A percentile compares a stretch with the other conserved stretches of the same genome.
These are phyloP conservation scores for Phytoseiulus persimilis DNA, from an alignment of 2,888 invertebrate genomes.

Conservation along the genomic window DNA sequence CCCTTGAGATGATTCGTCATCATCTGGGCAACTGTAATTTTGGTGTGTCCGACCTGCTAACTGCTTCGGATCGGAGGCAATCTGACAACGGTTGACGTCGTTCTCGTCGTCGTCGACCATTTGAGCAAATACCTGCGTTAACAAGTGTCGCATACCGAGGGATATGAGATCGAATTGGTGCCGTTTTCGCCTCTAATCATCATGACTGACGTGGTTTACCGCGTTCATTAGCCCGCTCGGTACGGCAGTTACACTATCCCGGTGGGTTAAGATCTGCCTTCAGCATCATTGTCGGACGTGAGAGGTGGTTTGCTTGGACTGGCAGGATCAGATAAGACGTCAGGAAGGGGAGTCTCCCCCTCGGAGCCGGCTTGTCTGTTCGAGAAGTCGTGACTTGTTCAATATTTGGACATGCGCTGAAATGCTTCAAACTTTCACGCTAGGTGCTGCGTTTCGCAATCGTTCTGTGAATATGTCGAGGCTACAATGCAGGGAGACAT, in stretches of 20 bases:
- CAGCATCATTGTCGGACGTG: not conserved
- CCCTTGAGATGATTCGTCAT: not conserved
- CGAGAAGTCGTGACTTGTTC: no score
- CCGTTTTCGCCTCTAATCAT: not conserved
- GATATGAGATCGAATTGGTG: not conserved
- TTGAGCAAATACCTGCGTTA: not conserved
- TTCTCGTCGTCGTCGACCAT: not conserved
- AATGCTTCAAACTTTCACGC: no score
- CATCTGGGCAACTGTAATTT: not conserved
- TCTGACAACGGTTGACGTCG: not conserved
- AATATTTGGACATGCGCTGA: no score
- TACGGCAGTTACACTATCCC: not conserved
- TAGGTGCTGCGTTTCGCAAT: no score
- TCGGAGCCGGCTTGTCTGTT: no score
- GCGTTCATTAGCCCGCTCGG: not conserved
- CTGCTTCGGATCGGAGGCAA: not conserved
- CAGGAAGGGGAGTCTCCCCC: no score
- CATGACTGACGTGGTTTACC: not conserved
- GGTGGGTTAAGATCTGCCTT: not conserved
- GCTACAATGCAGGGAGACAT: no score
- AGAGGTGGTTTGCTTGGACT: no score
- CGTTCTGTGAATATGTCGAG: no score
- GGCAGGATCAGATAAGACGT: no score
- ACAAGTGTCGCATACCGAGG: not conserved
- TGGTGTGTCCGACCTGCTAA: not conserved